Base-by-base conservation (phyloP, 2,113 vertebrate species). In the Equus quagga region DNA sequence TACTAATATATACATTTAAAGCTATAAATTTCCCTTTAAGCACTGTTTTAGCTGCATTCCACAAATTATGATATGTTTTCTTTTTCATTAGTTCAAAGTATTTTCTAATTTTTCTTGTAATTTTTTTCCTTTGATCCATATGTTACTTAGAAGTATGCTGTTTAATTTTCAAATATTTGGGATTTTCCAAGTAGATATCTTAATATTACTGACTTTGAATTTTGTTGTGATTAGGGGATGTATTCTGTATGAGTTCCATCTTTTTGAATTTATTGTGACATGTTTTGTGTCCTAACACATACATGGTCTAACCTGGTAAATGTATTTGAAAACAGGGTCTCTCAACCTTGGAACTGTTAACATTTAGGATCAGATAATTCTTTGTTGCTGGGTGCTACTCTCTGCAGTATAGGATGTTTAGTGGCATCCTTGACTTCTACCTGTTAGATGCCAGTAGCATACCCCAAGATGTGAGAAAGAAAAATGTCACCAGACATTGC, bases 11-110 rank as follows among this genome's bases (percentile, higher is more conserved):
- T 26, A 36, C 13, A 49, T 87, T 54, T 28, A 94, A 80, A 89
- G 28, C 67, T 95, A 19, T 58, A 15, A 5, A 31, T 75, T 73
- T 78, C 28, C 36, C n/a, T 83, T 54, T 64, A 76, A 87, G 46
- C 24, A 49, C 14, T 73, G 64, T 11, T 78, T 94, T 88, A 76
- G 44, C 33, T 41, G 5, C 8, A 33, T 80, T 18, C 6, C 64
- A 54, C 28, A 82, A 56, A 54, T 87, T 89, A 58, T 86, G 73
- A n/a, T 79, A 36, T n/a, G 1, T 89, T 79, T 93, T 90, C 44
- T 91, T 91, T 65, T 23, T 67, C 31, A 69, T 60, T 80, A 56
- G 33, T 93, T 97, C n/a, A 93, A 85, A 93, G 65, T 91, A 79
- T 49, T 51, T 89, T 85, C 41, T 95, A 2, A 31, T 92, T 94